Conservation (phyloP, 2,797 vertebrate species). For the Ctenopoma multispine region DNA sequence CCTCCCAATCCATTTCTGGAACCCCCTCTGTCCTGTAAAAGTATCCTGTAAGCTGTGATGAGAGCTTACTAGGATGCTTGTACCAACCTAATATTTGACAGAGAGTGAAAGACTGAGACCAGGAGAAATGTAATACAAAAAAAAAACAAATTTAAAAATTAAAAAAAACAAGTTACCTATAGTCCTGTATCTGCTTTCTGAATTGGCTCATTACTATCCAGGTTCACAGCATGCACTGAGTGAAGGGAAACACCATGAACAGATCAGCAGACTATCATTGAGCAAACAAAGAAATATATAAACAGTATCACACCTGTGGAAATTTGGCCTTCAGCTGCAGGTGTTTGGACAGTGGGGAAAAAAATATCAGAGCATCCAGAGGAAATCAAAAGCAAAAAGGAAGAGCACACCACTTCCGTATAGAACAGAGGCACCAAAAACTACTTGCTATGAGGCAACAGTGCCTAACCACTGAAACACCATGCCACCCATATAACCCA, state of each 20-base stretch:
- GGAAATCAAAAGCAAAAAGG: conserved; percentile 23
- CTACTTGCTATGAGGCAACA: conserved; percentile 25
- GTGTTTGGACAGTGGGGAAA: conserved; percentile 32
- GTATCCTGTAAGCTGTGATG: conserved; percentile 54
- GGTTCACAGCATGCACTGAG: conserved; percentile 53
- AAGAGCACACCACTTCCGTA: conserved; percentile 4
- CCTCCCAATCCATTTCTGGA: conserved; percentile 73
- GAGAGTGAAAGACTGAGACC: conserved; percentile 38
- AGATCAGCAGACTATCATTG: conserved; percentile 30
- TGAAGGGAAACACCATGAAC: conserved; percentile 45
- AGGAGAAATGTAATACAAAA: conserved; percentile 19
- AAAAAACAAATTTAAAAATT: conserved; percentile 11
- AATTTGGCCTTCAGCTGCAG: conserved; percentile 40
- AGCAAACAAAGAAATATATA: conserved; percentile 50
- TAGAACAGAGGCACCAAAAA: conserved; percentile 5
- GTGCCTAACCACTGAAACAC: conserved; percentile 18
- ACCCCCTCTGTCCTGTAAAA: conserved; percentile 63
- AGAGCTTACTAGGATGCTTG: conserved; percentile 50
- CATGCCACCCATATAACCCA: conserved; percentile 27
- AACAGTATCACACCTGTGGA: conserved; percentile 45
- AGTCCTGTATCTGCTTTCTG: conserved; percentile 22
- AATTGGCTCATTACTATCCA: conserved; percentile 36
- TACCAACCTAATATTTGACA: conserved; percentile 47
- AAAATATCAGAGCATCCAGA: conserved; percentile 27
- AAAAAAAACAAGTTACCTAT: conserved; percentile 20